phyloP scores from a whole-genome alignment of 2,888 invertebrate genomes.

The Drosophila tanythrix region DNA sequence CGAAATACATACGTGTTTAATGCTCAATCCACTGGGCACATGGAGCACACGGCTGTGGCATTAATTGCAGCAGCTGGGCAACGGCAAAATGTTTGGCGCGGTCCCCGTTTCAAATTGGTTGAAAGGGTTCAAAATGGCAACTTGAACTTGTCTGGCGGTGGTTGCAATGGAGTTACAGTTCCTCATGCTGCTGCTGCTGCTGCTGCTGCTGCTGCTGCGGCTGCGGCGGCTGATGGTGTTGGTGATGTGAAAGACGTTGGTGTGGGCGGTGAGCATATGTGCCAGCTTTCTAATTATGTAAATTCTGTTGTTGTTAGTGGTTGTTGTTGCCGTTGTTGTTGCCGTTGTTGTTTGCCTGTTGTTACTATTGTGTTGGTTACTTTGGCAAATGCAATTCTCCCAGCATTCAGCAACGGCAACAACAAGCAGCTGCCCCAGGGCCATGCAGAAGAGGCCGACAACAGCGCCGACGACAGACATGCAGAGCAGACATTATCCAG shows the following conservation, averaged over 20 bases:
- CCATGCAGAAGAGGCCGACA: constrained; percentile 29
- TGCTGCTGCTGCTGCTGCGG: background rate
- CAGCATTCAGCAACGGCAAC: constrained; percentile 35
- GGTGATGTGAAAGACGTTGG: constrained; percentile 16
- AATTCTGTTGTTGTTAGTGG: constrained; percentile 44
- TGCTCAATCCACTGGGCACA: constrained; percentile 53
- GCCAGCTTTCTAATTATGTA: constrained; percentile 79
- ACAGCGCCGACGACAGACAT: constrained; percentile 34
- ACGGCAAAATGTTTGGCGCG: constrained; percentile 55
- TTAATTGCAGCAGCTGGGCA: constrained; percentile 80
- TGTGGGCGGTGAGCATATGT: constrained; percentile 73
- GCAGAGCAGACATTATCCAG: constrained; percentile 34
- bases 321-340: constrained; percentile 25
- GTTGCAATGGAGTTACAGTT: constrained; percentile 42
- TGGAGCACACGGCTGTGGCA: constrained; percentile 62
- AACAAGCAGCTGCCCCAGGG: constrained; percentile 42
- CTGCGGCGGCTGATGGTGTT: background rate
- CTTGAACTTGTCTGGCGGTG: constrained; percentile 76
- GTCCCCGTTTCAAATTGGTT: constrained; percentile 68
- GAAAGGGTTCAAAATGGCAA: constrained; percentile 78
- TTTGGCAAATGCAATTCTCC: constrained; percentile 31
- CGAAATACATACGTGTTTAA: constrained; percentile 22
- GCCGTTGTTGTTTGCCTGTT: constrained; percentile 17
- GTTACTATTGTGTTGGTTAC: constrained; percentile 39
- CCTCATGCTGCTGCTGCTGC: constrained; percentile 13